Percentiles rank a stretch among this genome's conserved stretches.
These are phyloP conservation scores for Drosophila kuntzei DNA, from an alignment of 2,888 invertebrate species.

Conservation along the genomic window DNA sequence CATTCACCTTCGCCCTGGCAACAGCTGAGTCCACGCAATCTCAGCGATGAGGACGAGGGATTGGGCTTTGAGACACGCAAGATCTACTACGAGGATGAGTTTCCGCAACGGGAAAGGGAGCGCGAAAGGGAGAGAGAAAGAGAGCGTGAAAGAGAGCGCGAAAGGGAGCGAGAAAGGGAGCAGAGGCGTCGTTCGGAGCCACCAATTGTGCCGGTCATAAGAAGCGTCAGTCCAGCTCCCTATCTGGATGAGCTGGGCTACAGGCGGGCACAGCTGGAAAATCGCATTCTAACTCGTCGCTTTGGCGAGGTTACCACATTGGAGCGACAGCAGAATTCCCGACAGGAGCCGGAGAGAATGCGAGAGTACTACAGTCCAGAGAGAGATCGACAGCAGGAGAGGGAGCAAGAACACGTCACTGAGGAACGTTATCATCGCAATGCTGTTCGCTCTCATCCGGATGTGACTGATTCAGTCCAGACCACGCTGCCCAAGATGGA, in stretches of 20 bases:
- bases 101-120: constrained; percentile 31
- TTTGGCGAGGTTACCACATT: constrained; percentile 81
- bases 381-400: constrained; percentile 34
- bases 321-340: constrained; percentile 85
- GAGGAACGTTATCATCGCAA: constrained; percentile 71
- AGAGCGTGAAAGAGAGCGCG: constrained; percentile 26
- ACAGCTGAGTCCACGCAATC: constrained; percentile 83
- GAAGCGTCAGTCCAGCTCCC: constrained; percentile 86
- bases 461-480: constrained; percentile 35
- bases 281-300: constrained; percentile 89
- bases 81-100: constrained; percentile 85
- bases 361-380: constrained; percentile 54
- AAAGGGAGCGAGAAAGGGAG: constrained; percentile 23
- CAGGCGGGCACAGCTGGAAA: constrained; percentile 91
- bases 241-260: constrained; percentile 88
- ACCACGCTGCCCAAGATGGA: constrained; percentile 64
- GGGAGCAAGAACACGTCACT: constrained; percentile 26
- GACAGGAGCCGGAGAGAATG: constrained; percentile 59
- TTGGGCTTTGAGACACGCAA: constrained; percentile 89
- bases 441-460: constrained; percentile 70
- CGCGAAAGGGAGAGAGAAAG: constrained; percentile 56
- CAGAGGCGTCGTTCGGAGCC: constrained; percentile 85
- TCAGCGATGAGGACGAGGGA: constrained; percentile 92
- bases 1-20: constrained; percentile 84
- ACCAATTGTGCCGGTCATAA: constrained; percentile 88